Conservation (phyloP, 2,888 invertebrate species). For the Oligia strigilis region DNA sequence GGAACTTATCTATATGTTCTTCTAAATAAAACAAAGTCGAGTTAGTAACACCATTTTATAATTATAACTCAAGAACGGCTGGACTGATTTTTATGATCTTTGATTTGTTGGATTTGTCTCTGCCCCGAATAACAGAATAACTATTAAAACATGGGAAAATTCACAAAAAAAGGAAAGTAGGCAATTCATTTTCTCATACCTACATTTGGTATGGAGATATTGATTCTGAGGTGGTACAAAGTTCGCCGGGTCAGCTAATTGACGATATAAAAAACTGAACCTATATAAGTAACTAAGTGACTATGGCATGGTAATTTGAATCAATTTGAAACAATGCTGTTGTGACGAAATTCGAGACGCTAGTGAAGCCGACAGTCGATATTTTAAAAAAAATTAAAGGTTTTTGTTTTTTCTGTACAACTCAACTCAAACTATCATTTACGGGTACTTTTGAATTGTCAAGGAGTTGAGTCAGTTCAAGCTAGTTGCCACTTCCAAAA, state of each 20-base stretch:
- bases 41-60: background rate
- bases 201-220: background rate
- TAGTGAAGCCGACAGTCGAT: background rate
- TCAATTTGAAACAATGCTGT: conserved; percentile 44
- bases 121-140: too few relatives aligned
- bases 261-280: conserved; percentile 11
- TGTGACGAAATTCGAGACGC: conserved; percentile 17
- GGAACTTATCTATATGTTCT: background rate
- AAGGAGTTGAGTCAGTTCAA: background rate
- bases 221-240: background rate
- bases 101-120: background rate
- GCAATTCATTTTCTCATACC: background rate
- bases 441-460: background rate
- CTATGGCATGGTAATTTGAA: conserved; percentile 21
- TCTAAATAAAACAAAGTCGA: background rate
- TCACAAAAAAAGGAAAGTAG: too few relatives aligned
- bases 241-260: background rate
- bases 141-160: too few relatives aligned
- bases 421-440: background rate
- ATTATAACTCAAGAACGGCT: background rate
- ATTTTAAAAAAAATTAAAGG: background rate
- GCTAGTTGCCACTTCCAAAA: background rate
- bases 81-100: background rate
- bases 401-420: background rate
- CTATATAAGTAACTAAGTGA: background rate